These are phyloP conservation scores for Drosophila nebulosa DNA, from an alignment of 1,140 invertebrate genomes.

Conservation along the genomic window DNA sequence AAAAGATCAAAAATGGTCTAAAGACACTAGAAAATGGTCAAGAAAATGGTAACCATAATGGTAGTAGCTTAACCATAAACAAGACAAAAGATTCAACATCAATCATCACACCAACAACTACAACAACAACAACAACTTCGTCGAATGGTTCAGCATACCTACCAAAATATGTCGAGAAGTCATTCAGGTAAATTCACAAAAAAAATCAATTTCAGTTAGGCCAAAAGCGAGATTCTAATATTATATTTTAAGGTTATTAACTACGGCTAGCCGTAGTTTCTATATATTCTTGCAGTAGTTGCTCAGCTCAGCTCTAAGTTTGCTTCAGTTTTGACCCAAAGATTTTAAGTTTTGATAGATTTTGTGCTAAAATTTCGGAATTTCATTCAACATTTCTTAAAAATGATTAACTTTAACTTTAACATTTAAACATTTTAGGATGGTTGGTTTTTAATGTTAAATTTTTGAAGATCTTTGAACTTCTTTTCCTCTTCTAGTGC, in stretches of 20 bases:
- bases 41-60: conserved; percentile 43
- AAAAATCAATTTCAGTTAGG: background rate
- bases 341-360: background rate
- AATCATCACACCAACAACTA: conserved; percentile 14
- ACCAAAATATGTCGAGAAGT: conserved; percentile 81
- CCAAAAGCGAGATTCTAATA: background rate
- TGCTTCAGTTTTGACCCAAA: too few species aligned
- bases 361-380: background rate
- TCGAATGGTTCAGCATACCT: conserved; percentile 73
- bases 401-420: too few species aligned
- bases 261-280: background rate
- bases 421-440: too few species aligned
- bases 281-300: background rate
- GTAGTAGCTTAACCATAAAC: conserved; percentile 17
- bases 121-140: conserved; percentile 22
- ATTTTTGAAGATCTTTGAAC: too few species aligned
- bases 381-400: background rate
- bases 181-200: conserved; percentile 80
- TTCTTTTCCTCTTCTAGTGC: too few species aligned
- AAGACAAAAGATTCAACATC: conserved; percentile 19
- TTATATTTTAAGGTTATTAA: background rate
- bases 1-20: conserved; percentile 14
- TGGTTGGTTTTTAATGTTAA: too few species aligned
- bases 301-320: background rate
- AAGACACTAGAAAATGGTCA: conserved; percentile 2